Base-by-base conservation (phyloP, 2,888 invertebrate genomes). In the Cataglyphis altisquamis region DNA sequence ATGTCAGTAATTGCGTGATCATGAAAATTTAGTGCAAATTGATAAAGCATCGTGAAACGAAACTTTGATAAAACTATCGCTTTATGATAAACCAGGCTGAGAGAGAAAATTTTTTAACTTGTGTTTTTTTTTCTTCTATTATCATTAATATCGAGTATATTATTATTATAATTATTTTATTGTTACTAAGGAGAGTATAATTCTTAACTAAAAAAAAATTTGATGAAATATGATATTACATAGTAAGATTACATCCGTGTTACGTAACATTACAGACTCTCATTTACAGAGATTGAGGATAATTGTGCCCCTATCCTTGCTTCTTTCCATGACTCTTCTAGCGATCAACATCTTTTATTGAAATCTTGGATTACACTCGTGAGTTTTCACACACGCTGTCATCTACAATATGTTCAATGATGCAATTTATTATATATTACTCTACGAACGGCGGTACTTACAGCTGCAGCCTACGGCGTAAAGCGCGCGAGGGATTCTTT, bases 341-440 rank as follows among this genome's bases (percentile, higher is more conserved):
- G 88, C 88, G 89, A 89, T 93, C 90, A 93, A 90, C 89, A 90
- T 89, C 39, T 80, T 93, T 92, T 93, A 93, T 93, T 93, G 91
- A 91, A 93, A 92, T 39, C 88, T 91, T 89, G 88, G 89, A 86
- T 90, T 92, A 93, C 91, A 92, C 91, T 80, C 78, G 87, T 90
- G 83, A 88, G 86, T 87, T 82, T 83, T 70, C 74, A 80, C 83
- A 75, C 80, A 88, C 82, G 83, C 83, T 86, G 81, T 83, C 72
- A 70, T 70, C 87, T 90, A 89, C 70, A 84, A 83, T 82, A 87
- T 70, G 82, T 66, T 89, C 77, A 83, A 83, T 78, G 67, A 83
- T 73, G 72, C 83, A 80, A 85, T 70, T 82, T 80, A 77, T 67
- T 52, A 82, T 80, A 85, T 86, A 85, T 89, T 84, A 41, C 70